phyloP scores from a whole-genome alignment of 2,888 invertebrate species.

The Copidosoma aretas region DNA sequence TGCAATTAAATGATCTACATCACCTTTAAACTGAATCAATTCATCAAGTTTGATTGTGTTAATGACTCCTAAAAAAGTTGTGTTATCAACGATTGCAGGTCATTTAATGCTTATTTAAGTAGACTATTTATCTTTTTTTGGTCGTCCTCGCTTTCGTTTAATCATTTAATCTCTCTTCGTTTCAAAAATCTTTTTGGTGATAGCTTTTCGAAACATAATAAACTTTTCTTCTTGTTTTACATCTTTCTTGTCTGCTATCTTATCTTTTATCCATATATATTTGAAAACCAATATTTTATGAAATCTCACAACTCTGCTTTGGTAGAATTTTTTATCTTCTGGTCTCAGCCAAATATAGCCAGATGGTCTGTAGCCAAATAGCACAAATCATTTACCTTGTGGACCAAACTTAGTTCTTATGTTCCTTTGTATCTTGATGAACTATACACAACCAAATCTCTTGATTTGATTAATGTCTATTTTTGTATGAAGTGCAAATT shows the following conservation, averaged over 20 bases:
- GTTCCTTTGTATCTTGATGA: slow-evolving; percentile 35
- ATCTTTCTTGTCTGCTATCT: neutral
- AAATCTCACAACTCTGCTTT: slow-evolving; percentile 27
- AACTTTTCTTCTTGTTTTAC: slow-evolving; percentile 6
- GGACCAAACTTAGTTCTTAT: slow-evolving; percentile 9
- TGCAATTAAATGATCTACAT: too few species aligned
- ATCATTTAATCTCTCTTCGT: slow-evolving; percentile 3
- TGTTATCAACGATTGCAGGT: neutral
- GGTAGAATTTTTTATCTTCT: slow-evolving; percentile 38
- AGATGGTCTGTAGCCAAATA: slow-evolving; percentile 17
- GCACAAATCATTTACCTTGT: slow-evolving; percentile 6
- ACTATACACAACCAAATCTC: slow-evolving; percentile 38
- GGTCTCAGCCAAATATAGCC: slow-evolving; percentile 43
- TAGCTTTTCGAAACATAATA: neutral
- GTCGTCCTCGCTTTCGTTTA: slow-evolving; percentile 7
- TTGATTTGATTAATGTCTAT: slow-evolving; percentile 4
- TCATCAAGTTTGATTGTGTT: neutral
- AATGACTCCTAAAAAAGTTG: neutral
- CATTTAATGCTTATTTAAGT: neutral
- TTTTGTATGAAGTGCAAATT: neutral
- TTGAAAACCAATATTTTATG: slow-evolving; percentile 44
- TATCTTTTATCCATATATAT: slow-evolving; percentile 28
- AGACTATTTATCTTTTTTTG: too few species aligned
- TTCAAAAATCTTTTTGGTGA: neutral
- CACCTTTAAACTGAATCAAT: neutral